Evolutionary conservation across 92 coral and sea anemone genomes (phyloP).

Genomic region (Nematostella vectensis): DNA sequence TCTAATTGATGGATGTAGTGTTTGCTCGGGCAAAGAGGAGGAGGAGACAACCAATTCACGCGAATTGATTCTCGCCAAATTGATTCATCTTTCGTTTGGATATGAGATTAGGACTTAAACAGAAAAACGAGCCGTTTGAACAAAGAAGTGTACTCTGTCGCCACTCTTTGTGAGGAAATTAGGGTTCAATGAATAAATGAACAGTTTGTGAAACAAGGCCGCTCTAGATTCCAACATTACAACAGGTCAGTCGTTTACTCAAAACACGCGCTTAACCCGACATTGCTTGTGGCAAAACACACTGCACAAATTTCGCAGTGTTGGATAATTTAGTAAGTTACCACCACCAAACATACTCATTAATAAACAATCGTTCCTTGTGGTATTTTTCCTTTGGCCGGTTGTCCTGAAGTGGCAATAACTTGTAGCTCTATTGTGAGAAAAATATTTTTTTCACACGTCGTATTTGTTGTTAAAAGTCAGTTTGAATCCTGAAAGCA

Average conservation of each 20-base stretch:
- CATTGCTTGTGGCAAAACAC: slow-evolving; percentile 32
- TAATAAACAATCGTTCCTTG: slow-evolving; percentile 23
- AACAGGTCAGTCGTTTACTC: too few species aligned
- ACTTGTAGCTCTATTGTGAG: slow-evolving; percentile 1
- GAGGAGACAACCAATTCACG: slow-evolving; percentile 55
- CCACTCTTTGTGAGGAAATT: slow-evolving; percentile 34
- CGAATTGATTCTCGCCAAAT: slow-evolving; percentile 55
- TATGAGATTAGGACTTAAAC: slow-evolving; percentile 42
- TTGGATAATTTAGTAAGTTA: slow-evolving; percentile 6
- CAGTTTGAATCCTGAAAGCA: too few species aligned
- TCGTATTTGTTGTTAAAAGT: not conserved
- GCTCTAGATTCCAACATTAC: too few species aligned
- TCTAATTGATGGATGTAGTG: slow-evolving; percentile 59
- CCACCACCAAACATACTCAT: slow-evolving; percentile 14
- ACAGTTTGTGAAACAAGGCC: slow-evolving; percentile 10
- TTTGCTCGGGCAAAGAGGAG: slow-evolving; percentile 63
- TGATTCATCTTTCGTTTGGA: slow-evolving; percentile 50
- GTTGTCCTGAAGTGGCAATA: slow-evolving; percentile 14
- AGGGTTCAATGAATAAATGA: slow-evolving; percentile 27
- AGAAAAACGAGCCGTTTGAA: slow-evolving; percentile 24
- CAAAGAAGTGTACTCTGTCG: slow-evolving; percentile 29
- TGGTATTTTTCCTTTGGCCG: slow-evolving; percentile 10
- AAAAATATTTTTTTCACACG: not conserved
- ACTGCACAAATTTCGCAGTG: not conserved
- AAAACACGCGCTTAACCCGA: slow-evolving; percentile 12